Evolutionary conservation across 2,797 vertebrate species (phyloP).

Genomic region (Setipinna tenuifilis): DNA sequence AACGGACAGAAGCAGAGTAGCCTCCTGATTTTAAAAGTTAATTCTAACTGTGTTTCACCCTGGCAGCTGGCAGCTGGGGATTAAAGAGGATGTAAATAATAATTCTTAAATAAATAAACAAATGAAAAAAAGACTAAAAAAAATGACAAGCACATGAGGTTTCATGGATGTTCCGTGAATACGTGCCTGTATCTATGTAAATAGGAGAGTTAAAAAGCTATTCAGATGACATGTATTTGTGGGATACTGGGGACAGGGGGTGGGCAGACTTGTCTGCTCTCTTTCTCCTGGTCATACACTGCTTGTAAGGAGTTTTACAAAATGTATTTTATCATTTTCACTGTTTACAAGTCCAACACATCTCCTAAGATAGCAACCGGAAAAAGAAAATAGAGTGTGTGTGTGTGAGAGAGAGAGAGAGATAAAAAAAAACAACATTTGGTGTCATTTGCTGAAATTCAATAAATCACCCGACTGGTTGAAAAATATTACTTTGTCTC

Average conservation of each 20-base stretch:
- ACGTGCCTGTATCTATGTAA: conserved; percentile 77
- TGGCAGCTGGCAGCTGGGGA: conserved; percentile 83
- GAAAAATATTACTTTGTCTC: conserved; percentile 53
- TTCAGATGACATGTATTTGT: conserved; percentile 76
- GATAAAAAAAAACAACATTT: conserved; percentile 53
- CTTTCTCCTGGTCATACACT: conserved; percentile 69
- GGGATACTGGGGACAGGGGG: conserved; percentile 55
- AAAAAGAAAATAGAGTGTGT: conserved; percentile 68
- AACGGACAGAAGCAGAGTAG: conserved; percentile 70
- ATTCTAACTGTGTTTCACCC: conserved; percentile 76
- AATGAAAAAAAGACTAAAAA: conserved; percentile 56
- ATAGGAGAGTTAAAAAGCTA: conserved; percentile 78
- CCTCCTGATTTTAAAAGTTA: conserved; percentile 70
- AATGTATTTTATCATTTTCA: conserved; percentile 82
- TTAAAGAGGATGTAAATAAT: conserved; percentile 80
- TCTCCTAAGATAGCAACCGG: conserved; percentile 82
- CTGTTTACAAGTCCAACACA: conserved; percentile 85
- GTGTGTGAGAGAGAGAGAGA: too few relatives aligned
- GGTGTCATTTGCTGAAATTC: conserved; percentile 80
- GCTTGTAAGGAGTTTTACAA: conserved; percentile 77
- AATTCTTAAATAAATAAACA: conserved; percentile 78
- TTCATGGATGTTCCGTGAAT: conserved; percentile 66
- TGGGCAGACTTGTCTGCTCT: conserved; percentile 49
- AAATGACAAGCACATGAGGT: conserved; percentile 63
- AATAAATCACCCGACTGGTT: conserved; percentile 79